Evolutionary conservation across 30 jellyfish, hydroid and myxozoan species (phyloP), one percentile per base, ranked within the genome.

Genomic region (Pseudorhiza aurosa): DNA sequence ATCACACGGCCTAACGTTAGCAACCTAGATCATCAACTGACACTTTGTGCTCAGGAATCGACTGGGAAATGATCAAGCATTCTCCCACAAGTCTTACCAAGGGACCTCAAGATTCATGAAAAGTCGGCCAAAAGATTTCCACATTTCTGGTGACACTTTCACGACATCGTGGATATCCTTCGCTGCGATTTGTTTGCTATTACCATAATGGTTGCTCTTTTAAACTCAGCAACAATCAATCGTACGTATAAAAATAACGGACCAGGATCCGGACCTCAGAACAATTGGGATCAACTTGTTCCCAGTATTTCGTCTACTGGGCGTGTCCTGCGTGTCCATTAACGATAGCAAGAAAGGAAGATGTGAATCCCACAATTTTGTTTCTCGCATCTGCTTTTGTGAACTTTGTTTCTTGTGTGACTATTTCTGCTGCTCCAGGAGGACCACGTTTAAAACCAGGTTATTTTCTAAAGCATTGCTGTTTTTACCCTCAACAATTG

Each of bases 221-320:
- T 70, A 55, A 11, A 50, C 83, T 24, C 83, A 70, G 83, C 83
- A 70, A 70, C 83, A 70, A 44, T 42, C 33, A 53, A 8, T 19
- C 32, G 22, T 1, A 53, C 2, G n/a, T n/a, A n/a, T n/a, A 22
- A 21, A 19, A 58, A 15, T 30, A 29, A 49, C 21, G 57, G 28
- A 32, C 36, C 36, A 47, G 49, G 49, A 46, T 0, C 5, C 83
- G 58, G 83, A 70, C 77, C 58, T 25, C 4, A 29, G 21, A 9
- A 39, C 71, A 57, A 5, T 21, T 15, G n/a, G n/a, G n/a, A n/a
- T n/a, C n/a, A n/a, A n/a, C n/a, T n/a, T n/a, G n/a, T n/a, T n/a
- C n/a, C n/a, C n/a, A n/a, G n/a, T n/a, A n/a, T n/a, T n/a, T n/a
- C n/a, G n/a, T n/a, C n/a, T n/a, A n/a, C n/a, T n/a, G n/a, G n/a